Percentiles rank a stretch among this genome's conserved stretches.
Conservation (phyloP, 2,797 vertebrate species). For the Bovichtus variegatus region DNA sequence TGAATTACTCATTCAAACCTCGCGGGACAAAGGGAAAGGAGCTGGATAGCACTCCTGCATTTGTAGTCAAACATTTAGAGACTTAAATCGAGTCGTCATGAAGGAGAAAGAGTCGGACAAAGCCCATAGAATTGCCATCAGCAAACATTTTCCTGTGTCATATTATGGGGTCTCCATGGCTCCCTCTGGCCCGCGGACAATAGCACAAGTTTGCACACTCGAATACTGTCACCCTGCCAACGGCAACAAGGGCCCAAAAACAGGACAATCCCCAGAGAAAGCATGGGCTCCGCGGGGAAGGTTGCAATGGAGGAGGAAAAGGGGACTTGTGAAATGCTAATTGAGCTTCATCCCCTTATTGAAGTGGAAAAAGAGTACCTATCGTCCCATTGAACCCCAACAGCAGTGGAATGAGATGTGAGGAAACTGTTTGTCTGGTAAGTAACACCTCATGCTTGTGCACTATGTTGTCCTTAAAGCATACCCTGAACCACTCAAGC, state of each 20-base stretch:
- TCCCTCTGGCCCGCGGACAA: constrained; percentile 97
- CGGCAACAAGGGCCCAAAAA: constrained; percentile 96
- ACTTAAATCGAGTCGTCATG: constrained; percentile 99
- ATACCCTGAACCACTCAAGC: constrained; percentile 28
- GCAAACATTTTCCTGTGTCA: constrained; percentile 99
- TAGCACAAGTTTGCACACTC: constrained; percentile 99
- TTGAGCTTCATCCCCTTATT: constrained; percentile 91
- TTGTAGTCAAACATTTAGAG: constrained; percentile 99
- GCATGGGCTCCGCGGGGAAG: constrained; percentile 92
- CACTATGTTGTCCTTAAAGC: constrained; percentile 35
- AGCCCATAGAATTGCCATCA: constrained; percentile 99
- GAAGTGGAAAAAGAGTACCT: constrained; percentile 85
- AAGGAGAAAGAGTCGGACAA: constrained; percentile 99
- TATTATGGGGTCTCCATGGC: constrained; percentile 99
- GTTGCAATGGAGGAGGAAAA: constrained; percentile 89
- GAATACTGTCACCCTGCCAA: constrained; percentile 99
- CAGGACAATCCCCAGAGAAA: constrained; percentile 95
- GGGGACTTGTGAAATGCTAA: constrained; percentile 94
- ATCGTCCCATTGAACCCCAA: constrained; percentile 77
- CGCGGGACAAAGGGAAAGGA: constrained; percentile 96
- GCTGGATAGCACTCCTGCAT: constrained; percentile 99
- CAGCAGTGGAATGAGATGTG: constrained; percentile 81
- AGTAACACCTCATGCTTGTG: constrained; percentile 70
- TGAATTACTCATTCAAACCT: constrained; percentile 99
- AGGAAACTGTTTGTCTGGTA: constrained; percentile 75